Percentiles rank a stretch among this genome's conserved stretches.
These are phyloP conservation scores for Lithophane ornitopus DNA, from an alignment of 2,888 invertebrate species.

Conservation along the genomic window DNA sequence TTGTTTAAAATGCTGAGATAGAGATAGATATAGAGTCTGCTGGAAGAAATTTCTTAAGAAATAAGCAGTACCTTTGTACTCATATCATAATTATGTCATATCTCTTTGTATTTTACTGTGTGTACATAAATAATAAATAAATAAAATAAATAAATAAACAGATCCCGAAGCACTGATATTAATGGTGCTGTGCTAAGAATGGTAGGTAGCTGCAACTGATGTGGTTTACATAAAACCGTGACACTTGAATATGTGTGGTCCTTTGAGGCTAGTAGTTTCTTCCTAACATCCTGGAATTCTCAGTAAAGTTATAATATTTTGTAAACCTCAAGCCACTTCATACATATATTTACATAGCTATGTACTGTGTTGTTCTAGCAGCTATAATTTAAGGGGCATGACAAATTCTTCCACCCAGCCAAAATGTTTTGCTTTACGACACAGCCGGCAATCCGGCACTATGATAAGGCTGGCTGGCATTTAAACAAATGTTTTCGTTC, in stretches of 20 bases:
- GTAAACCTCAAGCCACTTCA: slow-evolving; percentile 4
- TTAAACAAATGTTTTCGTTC: slow-evolving; percentile 47
- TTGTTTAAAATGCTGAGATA: not conserved
- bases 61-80: no score
- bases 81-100: no score
- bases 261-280: not conserved
- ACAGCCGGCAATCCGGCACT: not conserved
- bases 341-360: not conserved
- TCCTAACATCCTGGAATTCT: not conserved
- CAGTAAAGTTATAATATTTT: not conserved
- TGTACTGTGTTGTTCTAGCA: not conserved
- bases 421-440: slow-evolving; percentile 39
- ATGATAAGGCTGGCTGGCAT: slow-evolving; percentile 52
- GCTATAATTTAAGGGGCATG: slow-evolving; percentile 7
- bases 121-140: no score
- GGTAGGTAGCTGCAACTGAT: not conserved
- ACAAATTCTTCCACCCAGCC: slow-evolving; percentile 20
- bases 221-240: not conserved
- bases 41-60: no score
- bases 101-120: no score
- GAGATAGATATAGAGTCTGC: no score
- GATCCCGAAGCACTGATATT: no score
- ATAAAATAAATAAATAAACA: no score
- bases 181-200: not conserved
- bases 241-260: not conserved